phyloP scores from a whole-genome alignment of 1,140 invertebrate species.

The Papilio xuthus region DNA sequence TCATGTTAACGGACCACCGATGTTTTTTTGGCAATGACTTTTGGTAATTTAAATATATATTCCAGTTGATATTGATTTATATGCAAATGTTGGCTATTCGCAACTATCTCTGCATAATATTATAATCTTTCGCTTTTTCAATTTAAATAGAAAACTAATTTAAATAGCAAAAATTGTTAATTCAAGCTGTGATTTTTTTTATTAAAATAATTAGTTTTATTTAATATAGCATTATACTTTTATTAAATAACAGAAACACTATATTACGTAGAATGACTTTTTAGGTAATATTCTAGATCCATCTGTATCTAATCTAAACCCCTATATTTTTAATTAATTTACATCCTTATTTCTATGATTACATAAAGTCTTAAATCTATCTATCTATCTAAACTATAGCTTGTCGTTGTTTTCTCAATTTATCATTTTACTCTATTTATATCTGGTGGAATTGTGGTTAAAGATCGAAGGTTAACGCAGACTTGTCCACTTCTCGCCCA shows the following conservation, averaged over 20 bases:
- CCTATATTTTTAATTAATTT: too few species aligned
- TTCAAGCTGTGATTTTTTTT: too few species aligned
- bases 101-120: not conserved
- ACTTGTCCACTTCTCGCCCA: too few species aligned
- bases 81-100: not conserved
- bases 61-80: not conserved
- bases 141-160: not conserved
- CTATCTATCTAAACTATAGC: not conserved
- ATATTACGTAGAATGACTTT: too few species aligned
- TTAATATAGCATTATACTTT: too few species aligned
- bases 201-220: too few species aligned
- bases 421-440: conserved; percentile 1
- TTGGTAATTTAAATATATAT: not conserved
- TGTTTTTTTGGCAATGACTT: conserved; percentile 25
- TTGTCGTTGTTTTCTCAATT: not conserved
- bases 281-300: too few species aligned
- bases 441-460: not conserved
- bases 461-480: not conserved
- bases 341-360: too few species aligned
- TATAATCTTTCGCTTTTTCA: not conserved
- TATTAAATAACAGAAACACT: too few species aligned
- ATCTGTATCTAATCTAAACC: not conserved
- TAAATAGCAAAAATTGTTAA: not conserved
- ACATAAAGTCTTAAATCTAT: too few species aligned
- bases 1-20: not conserved